Evolutionary conservation across 2,888 invertebrate genomes (phyloP).

Genomic region (Drosophila dives): DNA sequence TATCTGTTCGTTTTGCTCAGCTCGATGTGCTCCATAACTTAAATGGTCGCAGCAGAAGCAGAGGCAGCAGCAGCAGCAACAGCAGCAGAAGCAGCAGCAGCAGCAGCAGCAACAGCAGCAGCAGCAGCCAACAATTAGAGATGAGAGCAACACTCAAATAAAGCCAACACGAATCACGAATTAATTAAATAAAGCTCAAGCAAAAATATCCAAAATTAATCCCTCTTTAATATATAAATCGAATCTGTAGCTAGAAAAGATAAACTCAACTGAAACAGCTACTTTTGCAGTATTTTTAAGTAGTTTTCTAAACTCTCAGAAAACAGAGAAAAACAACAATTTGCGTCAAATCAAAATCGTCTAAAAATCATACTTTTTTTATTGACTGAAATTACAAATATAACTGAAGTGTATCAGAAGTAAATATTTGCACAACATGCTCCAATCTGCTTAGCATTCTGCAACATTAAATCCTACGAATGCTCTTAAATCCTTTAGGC

Average conservation of each 20-base stretch:
- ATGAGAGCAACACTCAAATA: slow-evolving; percentile 11
- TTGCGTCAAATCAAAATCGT: not conserved
- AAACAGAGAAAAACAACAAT: not conserved
- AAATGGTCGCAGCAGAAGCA: slow-evolving; percentile 60
- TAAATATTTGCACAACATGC: not conserved
- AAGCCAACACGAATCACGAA: slow-evolving; percentile 31
- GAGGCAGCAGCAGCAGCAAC: too few species aligned
- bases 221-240: too few species aligned
- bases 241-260: not conserved
- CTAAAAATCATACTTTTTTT: not conserved
- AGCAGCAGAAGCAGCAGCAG: too few species aligned
- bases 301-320: not conserved
- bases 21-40: slow-evolving; percentile 80
- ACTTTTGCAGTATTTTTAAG: not conserved
- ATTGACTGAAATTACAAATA: not conserved
- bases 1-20: slow-evolving; percentile 79
- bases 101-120: slow-evolving; percentile 10
- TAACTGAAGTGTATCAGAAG: not conserved
- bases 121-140: slow-evolving; percentile 44
- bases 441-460: not conserved
- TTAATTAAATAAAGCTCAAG: slow-evolving; percentile 16
- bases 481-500: not conserved
- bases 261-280: not conserved
- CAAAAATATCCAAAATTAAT: not conserved
- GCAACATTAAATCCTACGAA: not conserved